Evolutionary conservation across 2,797 vertebrate genomes (phyloP), one percentile per base, ranked within the genome.

Genomic region (Geotrypetes seraphini): DNA sequence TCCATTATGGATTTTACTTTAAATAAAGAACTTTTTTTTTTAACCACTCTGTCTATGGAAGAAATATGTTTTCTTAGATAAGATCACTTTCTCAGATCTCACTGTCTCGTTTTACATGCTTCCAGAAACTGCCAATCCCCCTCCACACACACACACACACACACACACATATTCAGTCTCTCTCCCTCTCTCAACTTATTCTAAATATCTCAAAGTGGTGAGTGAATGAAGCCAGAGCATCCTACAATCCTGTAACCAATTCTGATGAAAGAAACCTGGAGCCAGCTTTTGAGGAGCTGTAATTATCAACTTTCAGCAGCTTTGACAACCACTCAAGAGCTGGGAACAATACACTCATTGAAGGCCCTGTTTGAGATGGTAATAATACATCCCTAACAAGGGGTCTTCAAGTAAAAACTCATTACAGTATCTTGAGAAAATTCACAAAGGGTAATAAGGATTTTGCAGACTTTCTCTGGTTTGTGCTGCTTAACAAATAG

Each of bases 341-440:
- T 4, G 11, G 24, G 30, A 16, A 19, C 19, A 18, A 17, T 16
- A 14, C 10, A 11, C 12, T 33, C 38, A 32, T 15, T 25, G 4
- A 25, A 33, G 26, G 31, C 12, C 20, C 37, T 10, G n/a, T 35
- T 31, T 41, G 19, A 42, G 19, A 28, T 31, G 28, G 33, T 24
- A 30, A 41, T 35, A 27, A 47, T 22, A 31, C 13, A 16, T 34
- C 11, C 12, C 17, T 42, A 52, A 34, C 22, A 36, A 47, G 38
- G 26, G 33, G 25, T 36, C 21, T 33, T 28, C 29, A 28, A 13
- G 31, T 39, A 34, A 35, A 28, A 10, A 31, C 31, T 39, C 14
- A 26, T 46, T 39, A 46, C 24, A 30, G 25, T 25, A 30, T 26
- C 13, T 26, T 22, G 14, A 18, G 25, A 5, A 39, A 33, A 30